phyloP scores from a whole-genome alignment of 2,797 vertebrate species.

The Phataginus tricuspis region DNA sequence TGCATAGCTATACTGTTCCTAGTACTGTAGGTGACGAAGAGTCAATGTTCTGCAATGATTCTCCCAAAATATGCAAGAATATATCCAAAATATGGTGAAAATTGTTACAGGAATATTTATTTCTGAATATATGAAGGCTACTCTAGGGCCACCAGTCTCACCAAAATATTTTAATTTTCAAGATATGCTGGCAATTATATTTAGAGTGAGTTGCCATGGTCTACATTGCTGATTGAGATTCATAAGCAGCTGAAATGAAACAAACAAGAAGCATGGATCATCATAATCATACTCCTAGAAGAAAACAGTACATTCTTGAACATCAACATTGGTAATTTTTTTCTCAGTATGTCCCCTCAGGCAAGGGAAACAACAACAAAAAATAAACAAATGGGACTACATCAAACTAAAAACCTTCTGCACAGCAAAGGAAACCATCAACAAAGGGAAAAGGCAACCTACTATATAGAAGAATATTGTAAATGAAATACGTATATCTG shows the following conservation, averaged over 20 bases:
- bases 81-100: too few species aligned
- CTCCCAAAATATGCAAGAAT: conserved; percentile 57
- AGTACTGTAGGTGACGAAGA: conserved; percentile 34
- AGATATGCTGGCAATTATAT: background rate
- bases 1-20: conserved; percentile 52
- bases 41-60: conserved; percentile 36
- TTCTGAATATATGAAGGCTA: background rate
- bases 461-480: too few species aligned
- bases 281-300: too few species aligned
- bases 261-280: background rate
- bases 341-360: too few species aligned
- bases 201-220: background rate
- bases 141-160: background rate
- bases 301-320: too few species aligned
- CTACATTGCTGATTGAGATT: background rate
- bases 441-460: too few species aligned
- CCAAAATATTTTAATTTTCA: background rate
- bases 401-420: too few species aligned
- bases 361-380: too few species aligned
- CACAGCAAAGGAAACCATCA: too few species aligned
- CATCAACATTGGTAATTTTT: too few species aligned
- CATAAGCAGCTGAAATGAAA: background rate
- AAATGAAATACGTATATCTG: too few species aligned
- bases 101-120: background rate
- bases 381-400: too few species aligned